Conservation (phyloP, 2,888 invertebrate species). For the Macrophya alboannulata region DNA sequence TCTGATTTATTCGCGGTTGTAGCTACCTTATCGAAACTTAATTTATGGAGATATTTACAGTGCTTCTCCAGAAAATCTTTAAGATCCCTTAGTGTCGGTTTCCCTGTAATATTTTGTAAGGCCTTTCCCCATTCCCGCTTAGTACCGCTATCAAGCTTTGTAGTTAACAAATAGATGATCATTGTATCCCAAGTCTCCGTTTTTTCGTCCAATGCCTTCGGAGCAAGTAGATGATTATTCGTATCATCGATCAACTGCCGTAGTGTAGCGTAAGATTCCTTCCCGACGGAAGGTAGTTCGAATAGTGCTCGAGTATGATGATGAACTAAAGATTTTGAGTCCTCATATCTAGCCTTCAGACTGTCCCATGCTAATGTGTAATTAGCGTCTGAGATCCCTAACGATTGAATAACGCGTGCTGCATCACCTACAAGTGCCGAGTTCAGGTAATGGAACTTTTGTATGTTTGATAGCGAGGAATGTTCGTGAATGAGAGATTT, state of each 20-base stretch:
- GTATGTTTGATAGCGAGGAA: constrained; percentile 53
- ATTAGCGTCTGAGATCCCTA: constrained; percentile 60
- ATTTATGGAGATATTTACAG: constrained; percentile 26
- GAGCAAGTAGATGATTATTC: constrained; percentile 56
- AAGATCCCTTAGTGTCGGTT: constrained; percentile 33
- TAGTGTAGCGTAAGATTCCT: constrained; percentile 54
- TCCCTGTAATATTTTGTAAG: neutral
- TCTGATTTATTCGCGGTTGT: too few relatives aligned
- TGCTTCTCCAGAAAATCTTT: constrained; percentile 57
- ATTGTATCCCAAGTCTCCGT: constrained; percentile 54
- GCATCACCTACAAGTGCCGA: constrained; percentile 60
- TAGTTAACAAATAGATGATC: constrained; percentile 55
- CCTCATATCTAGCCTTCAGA: constrained; percentile 60
- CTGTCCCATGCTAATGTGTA: constrained; percentile 60
- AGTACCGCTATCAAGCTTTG: constrained; percentile 58
- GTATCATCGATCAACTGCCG: constrained; percentile 56
- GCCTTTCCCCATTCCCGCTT: constrained; percentile 57
- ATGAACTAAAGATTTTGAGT: too few relatives aligned
- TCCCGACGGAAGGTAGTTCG: constrained; percentile 34
- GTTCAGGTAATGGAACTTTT: constrained; percentile 63
- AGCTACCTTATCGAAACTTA: too few relatives aligned
- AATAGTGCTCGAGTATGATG: too few relatives aligned
- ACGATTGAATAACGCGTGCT: constrained; percentile 58
- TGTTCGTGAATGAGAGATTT: constrained; percentile 60
- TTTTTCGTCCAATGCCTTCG: constrained; percentile 55